These are phyloP conservation scores for Microchirus variegatus DNA, from an alignment of 2,797 vertebrate species.

Conservation along the genomic window DNA sequence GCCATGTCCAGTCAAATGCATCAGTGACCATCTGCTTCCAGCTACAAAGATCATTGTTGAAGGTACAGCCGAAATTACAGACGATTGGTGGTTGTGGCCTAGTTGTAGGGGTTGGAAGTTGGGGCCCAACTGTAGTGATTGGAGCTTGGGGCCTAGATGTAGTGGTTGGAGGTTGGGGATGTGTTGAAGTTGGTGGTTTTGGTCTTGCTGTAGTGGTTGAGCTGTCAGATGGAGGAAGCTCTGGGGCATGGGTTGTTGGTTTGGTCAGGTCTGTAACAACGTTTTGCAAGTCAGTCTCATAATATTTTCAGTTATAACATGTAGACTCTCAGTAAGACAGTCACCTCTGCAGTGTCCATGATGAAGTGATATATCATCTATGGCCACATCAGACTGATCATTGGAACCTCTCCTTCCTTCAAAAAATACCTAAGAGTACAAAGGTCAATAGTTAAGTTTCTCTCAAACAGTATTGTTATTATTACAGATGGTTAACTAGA, in stretches of 20 bases:
- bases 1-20: constrained; percentile 80
- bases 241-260: constrained; percentile 7
- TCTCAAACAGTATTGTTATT: neutral
- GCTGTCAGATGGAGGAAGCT: too few relatives aligned
- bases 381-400: constrained; percentile 76
- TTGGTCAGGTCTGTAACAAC: constrained; percentile 44
- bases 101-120: constrained; percentile 17
- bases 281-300: neutral
- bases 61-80: constrained; percentile 54
- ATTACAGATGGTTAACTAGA: neutral
- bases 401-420: constrained; percentile 79
- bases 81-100: constrained; percentile 50
- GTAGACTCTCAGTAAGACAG: neutral
- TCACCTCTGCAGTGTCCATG: constrained; percentile 77
- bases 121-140: neutral
- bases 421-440: constrained; percentile 70
- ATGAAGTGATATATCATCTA: constrained; percentile 81
- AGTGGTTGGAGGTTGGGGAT: neutral
- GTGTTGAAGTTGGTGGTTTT: neutral
- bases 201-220: neutral
- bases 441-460: neutral
- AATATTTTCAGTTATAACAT: neutral
- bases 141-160: neutral
- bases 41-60: constrained; percentile 54
- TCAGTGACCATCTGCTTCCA: constrained; percentile 78